phyloP scores from a whole-genome alignment of 2,113 vertebrate species.

The Bettongia penicillata region DNA sequence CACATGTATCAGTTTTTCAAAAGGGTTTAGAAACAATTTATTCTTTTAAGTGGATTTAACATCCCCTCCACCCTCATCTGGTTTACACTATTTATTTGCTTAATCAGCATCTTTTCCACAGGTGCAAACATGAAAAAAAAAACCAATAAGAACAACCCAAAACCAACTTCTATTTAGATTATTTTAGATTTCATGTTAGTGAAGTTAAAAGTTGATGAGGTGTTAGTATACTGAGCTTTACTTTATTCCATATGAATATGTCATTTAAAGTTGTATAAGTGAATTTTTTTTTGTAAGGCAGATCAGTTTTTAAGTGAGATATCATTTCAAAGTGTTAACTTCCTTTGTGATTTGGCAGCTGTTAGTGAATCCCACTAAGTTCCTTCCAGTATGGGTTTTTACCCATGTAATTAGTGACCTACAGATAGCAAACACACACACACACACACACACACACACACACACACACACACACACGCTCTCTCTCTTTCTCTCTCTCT shows the following conservation, averaged over 20 bases:
- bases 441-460: no score
- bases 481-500: no score
- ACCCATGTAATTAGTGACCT: slow-evolving; percentile 30
- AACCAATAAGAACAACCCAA: not conserved
- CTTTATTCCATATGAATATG: slow-evolving; percentile 8
- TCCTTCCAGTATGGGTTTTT: not conserved
- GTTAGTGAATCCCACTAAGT: not conserved
- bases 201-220: not conserved
- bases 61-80: not conserved
- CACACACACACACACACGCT: no score
- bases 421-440: not conserved
- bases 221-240: slow-evolving; percentile 19
- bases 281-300: slow-evolving; percentile 1
- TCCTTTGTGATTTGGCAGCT: slow-evolving; percentile 47
- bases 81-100: not conserved
- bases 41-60: not conserved
- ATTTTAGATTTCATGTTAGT: slow-evolving; percentile 26
- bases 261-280: slow-evolving; percentile 27
- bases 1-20: not conserved
- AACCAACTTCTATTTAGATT: slow-evolving; percentile 6
- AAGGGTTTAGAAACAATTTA: not conserved
- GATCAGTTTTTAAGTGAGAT: slow-evolving; percentile 16
- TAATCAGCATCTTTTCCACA: not conserved
- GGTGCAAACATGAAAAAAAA: not conserved
- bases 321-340: slow-evolving; percentile 25